Base-by-base conservation (phyloP, 2,797 vertebrate genomes). In the Lepidocolaptes lacrymiger region DNA sequence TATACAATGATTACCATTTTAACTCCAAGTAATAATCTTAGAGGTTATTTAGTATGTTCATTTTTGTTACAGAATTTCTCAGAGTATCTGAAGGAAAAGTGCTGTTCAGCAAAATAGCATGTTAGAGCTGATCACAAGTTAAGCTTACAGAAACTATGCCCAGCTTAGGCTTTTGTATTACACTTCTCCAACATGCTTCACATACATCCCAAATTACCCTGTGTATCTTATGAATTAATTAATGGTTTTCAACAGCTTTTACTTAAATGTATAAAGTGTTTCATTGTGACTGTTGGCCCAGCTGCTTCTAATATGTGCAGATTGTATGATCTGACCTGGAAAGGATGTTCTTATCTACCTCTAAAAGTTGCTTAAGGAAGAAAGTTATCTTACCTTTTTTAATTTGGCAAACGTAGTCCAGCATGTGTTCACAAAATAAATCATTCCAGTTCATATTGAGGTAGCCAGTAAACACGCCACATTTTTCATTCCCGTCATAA, bases 391-490 rank as follows among this genome's bases (percentile, higher is more conserved):
- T 97, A 99, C 99, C 99, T 98, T 98, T 99, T 82, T 49, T 91
- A 81, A 99, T 98, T 95, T 99, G 98, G 94, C 99, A 99, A 92
- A 98, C 95, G 98, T 99, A 99, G 91, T 98, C 91, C 49, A 97
- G 97, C 83, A 98, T 98, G 39, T 44, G 21, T 41, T 99, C 99
- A 95, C 99, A 99, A 93, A 98, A 98, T 24, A 97, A 96, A 89
- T 99, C 99, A 23, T 99, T 99, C 99, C 99, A 99, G 19, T 80
- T 86, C 91, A 96, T 97, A 10, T 93, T 67, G 23, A 94, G 97
- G 39, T 97, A 97, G 14, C 94, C 69, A 32, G 88, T 82, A 71
- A 97, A 67, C 85, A 99, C 99, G 0, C 88, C 97, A 93, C 99
- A 99, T 77, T 98, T 98, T 96, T 99, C 99, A 13, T 96, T 94